phyloP scores from a whole-genome alignment of 2,113 vertebrate species.

The Thamnaconus septentrionalis region DNA sequence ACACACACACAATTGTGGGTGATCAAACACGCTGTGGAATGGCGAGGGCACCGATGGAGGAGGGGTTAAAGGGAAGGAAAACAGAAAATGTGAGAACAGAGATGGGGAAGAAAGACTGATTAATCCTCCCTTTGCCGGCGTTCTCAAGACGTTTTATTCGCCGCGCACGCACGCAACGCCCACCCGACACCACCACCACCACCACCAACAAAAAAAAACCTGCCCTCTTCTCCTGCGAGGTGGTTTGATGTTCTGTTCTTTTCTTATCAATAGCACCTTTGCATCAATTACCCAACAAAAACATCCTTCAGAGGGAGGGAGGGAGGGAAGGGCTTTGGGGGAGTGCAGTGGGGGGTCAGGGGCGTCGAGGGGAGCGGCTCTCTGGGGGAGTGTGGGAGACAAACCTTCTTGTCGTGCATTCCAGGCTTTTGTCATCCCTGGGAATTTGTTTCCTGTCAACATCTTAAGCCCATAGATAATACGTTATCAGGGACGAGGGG shows the following conservation, averaged over 20 bases:
- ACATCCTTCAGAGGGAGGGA: conserved; percentile 63
- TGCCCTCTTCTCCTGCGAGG: conserved; percentile 47
- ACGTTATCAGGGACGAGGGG: conserved; percentile 60
- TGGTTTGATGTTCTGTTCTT: conserved; percentile 73
- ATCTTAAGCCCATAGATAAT: conserved; percentile 72
- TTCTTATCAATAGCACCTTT: conserved; percentile 74
- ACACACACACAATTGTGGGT: background rate
- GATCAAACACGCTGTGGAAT: conserved; percentile 14
- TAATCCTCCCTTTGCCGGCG: conserved; percentile 73
- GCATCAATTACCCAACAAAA: conserved; percentile 74
- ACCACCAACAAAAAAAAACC: conserved; percentile 13
- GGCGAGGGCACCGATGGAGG: conserved; percentile 49
- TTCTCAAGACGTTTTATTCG: conserved; percentile 59
- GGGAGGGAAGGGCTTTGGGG: conserved; percentile 25
- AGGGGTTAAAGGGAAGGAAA: conserved; percentile 55
- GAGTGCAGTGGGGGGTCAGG: background rate
- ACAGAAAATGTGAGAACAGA: conserved; percentile 71
- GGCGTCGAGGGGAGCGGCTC: conserved; percentile 17
- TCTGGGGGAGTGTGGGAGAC: conserved; percentile 67
- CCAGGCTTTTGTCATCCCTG: conserved; percentile 71
- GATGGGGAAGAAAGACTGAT: conserved; percentile 66
- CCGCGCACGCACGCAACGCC: conserved; percentile 8
- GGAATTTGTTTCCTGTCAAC: conserved; percentile 75
- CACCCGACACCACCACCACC: conserved; percentile 15
- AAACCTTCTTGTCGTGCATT: conserved; percentile 66